Conservation (phyloP, 2,888 invertebrate genomes). For the Meandrusa payeni region DNA sequence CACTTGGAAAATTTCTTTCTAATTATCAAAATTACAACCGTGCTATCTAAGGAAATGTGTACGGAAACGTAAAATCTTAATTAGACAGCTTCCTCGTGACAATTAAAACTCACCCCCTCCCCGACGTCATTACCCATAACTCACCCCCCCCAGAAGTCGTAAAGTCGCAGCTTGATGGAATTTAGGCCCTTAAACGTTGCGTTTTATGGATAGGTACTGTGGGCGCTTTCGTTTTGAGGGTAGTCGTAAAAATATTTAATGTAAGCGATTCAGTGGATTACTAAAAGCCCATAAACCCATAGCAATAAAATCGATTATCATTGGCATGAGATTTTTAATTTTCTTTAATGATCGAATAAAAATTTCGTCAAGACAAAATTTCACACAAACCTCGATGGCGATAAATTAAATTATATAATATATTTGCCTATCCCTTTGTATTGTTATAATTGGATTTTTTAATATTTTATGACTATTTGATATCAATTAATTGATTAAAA, state of each 20-base stretch:
- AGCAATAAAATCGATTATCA: not conserved
- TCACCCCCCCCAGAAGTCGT: constrained; percentile 17
- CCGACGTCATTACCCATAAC: constrained; percentile 9
- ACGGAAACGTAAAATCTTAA: constrained; percentile 18
- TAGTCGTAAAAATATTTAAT: constrained; percentile 19
- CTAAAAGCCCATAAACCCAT: not conserved
- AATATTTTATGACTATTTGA: no score
- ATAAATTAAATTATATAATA: no score
- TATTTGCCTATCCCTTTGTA: no score
- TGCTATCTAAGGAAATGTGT: not conserved
- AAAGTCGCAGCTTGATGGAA: constrained; percentile 27
- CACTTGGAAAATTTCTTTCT: no score
- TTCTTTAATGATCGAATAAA: no score
- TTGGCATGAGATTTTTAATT: no score
- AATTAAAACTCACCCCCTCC: constrained; percentile 15
- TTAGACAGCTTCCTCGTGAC: constrained; percentile 16
- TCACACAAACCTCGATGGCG: no score
- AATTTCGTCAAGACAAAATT: no score
- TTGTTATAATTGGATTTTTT: no score
- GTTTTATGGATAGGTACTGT: constrained; percentile 14
- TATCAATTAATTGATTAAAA: no score
- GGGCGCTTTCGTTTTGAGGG: constrained; percentile 15
- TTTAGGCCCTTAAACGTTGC: constrained; percentile 25
- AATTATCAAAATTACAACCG: no score
- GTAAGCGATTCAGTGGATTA: not conserved